Percentiles rank a stretch among this genome's conserved stretches.
Evolutionary conservation across 1,140 invertebrate genomes (phyloP).

Genomic region (Cyclargus thomasi): DNA sequence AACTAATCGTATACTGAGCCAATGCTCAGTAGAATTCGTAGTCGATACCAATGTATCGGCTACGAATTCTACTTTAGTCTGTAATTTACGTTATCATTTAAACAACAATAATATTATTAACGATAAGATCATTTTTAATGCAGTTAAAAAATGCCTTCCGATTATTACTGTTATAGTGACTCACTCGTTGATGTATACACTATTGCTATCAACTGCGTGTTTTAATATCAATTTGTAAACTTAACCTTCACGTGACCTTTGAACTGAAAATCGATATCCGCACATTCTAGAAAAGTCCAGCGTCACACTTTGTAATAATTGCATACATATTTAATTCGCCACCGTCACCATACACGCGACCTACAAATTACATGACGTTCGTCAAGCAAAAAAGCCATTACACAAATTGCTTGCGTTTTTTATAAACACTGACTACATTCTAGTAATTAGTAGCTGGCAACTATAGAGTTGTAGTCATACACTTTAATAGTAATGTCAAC

Average conservation of each 20-base stretch:
- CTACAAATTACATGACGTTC: background rate
- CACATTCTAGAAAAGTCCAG: background rate
- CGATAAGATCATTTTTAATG: no score
- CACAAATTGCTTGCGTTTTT: background rate
- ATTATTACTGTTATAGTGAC: no score
- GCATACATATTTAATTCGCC: slow-evolving; percentile 10
- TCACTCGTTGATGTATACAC: no score
- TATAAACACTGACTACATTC: slow-evolving; percentile 1
- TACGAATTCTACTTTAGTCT: no score
- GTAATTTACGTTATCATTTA: no score
- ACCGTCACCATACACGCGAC: background rate
- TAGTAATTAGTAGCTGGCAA: background rate
- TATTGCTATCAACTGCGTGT: background rate
- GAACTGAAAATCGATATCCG: background rate
- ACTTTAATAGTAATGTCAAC: background rate
- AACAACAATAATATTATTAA: no score
- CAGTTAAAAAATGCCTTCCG: no score
- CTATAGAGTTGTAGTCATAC: background rate
- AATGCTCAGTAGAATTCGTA: no score
- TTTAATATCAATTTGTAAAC: background rate
- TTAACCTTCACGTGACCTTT: background rate
- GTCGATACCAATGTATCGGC: no score
- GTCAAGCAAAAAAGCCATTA: slow-evolving; percentile 3
- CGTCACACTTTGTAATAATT: slow-evolving; percentile 1
- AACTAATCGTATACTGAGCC: no score